Evolutionary conservation across 2,888 invertebrate species (phyloP).

Genomic region (Tryphoninae sp.): DNA sequence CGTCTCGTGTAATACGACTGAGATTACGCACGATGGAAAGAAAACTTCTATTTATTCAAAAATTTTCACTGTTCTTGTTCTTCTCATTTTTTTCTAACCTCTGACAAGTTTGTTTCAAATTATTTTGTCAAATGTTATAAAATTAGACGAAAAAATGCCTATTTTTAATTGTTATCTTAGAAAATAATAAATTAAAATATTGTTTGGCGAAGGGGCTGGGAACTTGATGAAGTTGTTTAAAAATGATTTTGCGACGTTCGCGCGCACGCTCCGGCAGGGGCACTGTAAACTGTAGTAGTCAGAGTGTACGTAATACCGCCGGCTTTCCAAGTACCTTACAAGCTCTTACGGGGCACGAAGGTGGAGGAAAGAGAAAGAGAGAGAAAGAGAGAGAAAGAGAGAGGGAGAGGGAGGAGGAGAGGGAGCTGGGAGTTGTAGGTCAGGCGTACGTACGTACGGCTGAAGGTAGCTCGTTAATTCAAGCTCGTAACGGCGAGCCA

Average conservation of each 20-base stretch:
- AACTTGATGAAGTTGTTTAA: not conserved
- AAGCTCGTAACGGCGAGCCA: conserved; percentile 62
- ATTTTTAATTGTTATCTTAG: not conserved
- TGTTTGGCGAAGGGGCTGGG: not conserved
- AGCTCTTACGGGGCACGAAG: conserved; percentile 2
- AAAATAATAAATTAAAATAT: not conserved
- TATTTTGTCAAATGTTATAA: not conserved
- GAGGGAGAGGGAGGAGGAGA: conserved; percentile 4
- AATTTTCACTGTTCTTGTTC: not conserved
- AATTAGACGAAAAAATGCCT: not conserved
- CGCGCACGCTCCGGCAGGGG: not conserved
- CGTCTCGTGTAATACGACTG: conserved; percentile 24
- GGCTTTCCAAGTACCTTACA: conserved; percentile 29
- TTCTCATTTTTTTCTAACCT: too few species aligned
- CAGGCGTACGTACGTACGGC: conserved; percentile 52
- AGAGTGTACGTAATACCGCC: conserved; percentile 2
- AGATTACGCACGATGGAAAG: conserved; percentile 20
- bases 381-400: not conserved
- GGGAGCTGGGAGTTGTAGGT: conserved; percentile 54
- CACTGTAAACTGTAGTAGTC: conserved; percentile 30
- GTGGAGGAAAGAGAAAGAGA: not conserved
- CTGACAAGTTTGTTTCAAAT: not conserved
- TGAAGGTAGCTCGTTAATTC: conserved; percentile 66
- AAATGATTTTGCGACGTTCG: conserved; percentile 29
- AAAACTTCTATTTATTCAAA: not conserved